Base-by-base conservation (phyloP, 2,888 invertebrate genomes). In the Lamellibrachia columna region DNA sequence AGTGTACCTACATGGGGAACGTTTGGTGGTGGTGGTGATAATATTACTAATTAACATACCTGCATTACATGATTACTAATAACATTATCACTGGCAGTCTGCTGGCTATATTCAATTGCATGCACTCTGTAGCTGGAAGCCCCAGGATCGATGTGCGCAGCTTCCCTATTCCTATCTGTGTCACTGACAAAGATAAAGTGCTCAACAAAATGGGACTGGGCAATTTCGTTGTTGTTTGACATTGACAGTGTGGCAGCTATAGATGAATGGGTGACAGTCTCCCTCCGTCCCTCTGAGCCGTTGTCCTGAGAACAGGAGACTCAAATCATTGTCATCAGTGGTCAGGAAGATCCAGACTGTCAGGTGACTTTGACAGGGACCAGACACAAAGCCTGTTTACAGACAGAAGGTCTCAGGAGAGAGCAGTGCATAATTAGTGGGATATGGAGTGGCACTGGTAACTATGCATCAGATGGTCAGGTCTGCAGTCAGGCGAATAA, bases 141-240 rank as follows among this genome's bases (percentile, higher is more conserved):
- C 55, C 55, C 9, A 9, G 55, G 55, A 75, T 22, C 75, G 22
- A 22, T 75, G 15, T 22, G 75, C 75, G n/a, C n/a, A n/a, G n/a
- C 22, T 22, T 6, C 22, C 22, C 75, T 15, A 75, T 75, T 22
- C 8, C 75, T 3, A 15, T 22, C 75, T 22, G 75, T 22, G 22
- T 6, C 75, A 22, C 22, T 22, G 75, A 22, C 22, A n/a, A 75
- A 75, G 75, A 75, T n/a, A 75, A n/a, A 75, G 22, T 75, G 75
- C 75, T n/a, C 15, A 75, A 75, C 22, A 75, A 22, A 75, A 75
- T 22, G 22, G n/a, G 75, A 75, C 75, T 75, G 4, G 6, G 75
- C n/a, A 75, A 75, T 75, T 75, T 75, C 75, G n/a, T 75, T 75
- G 75, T 75, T 75, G 75, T 75, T 75, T 22, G 75, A 75, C 75